These are phyloP conservation scores for Melangyna quadrimaculata DNA, from an alignment of 2,888 invertebrate species.

Conservation along the genomic window DNA sequence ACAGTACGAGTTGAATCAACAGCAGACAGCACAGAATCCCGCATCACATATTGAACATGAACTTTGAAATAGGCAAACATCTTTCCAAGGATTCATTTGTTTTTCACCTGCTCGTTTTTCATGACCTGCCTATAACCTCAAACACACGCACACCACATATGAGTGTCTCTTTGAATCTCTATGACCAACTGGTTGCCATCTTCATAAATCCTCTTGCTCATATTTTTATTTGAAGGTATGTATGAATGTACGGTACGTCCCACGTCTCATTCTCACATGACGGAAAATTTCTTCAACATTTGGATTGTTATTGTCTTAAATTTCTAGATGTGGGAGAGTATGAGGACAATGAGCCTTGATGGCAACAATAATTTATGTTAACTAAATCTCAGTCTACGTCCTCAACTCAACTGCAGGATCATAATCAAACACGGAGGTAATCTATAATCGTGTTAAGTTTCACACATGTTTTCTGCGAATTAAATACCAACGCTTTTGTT, in stretches of 20 bases:
- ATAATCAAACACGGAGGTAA: neutral
- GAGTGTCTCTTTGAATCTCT: neutral
- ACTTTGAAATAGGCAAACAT: slow-evolving; percentile 14
- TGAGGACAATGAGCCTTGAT: neutral
- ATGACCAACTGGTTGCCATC: neutral
- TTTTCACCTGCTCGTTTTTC: neutral
- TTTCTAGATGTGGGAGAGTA: neutral
- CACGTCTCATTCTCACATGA: neutral
- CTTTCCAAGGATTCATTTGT: neutral
- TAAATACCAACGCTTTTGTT: neutral
- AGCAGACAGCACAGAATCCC: neutral
- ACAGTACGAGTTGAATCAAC: neutral
- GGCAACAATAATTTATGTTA: neutral
- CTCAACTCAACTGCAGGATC: neutral
- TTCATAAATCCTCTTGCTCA: neutral
- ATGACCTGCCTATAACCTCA: neutral
- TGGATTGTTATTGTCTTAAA: neutral
- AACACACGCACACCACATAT: neutral
- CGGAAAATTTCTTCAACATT: neutral
- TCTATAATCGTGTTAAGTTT: neutral
- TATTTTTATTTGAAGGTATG: too few species aligned
- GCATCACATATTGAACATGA: slow-evolving; percentile 8
- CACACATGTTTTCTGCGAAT: neutral
- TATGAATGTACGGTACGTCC: neutral
- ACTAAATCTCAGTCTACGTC: neutral